These are phyloP conservation scores for Diplosoma virens DNA, from an alignment of 23 tunicate genomes.

Conservation along the genomic window DNA sequence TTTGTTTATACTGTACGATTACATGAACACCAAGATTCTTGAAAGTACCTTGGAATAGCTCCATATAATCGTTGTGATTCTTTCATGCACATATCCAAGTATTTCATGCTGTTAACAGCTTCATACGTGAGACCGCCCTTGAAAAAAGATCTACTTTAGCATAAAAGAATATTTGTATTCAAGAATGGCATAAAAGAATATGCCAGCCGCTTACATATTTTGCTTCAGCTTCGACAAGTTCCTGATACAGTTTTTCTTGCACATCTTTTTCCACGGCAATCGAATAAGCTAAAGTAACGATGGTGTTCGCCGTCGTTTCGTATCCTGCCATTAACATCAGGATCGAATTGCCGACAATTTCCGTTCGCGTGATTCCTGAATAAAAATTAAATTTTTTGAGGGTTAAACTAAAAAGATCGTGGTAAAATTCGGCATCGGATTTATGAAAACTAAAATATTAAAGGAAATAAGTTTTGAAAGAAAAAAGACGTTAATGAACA, in stretches of 20 bases:
- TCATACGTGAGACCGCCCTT: conserved; percentile 61
- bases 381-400: too few relatives aligned
- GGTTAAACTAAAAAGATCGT: too few relatives aligned
- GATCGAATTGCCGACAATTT: conserved; percentile 67
- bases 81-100: conserved; percentile 63
- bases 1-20: too few relatives aligned
- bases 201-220: conserved; percentile 59
- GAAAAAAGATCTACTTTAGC: too few relatives aligned
- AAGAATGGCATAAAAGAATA: too few relatives aligned
- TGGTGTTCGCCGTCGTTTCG: conserved; percentile 68
- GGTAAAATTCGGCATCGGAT: too few relatives aligned
- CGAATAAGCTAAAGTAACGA: conserved; percentile 50
- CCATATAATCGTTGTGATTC: conserved; percentile 62
- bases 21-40: too few relatives aligned
- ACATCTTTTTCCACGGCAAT: conserved; percentile 56
- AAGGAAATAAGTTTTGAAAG: too few relatives aligned
- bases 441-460: too few relatives aligned
- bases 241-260: conserved; percentile 59
- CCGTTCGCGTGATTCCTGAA: conserved; percentile 59
- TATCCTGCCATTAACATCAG: conserved; percentile 83
- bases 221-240: conserved; percentile 47
- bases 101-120: conserved; percentile 51
- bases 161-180: too few relatives aligned
- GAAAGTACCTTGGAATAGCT: conserved; percentile 35
- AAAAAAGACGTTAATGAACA: too few relatives aligned